Evolutionary conservation across 2,797 vertebrate species (phyloP).

Genomic region (Ptychobarbus kaznakovi): DNA sequence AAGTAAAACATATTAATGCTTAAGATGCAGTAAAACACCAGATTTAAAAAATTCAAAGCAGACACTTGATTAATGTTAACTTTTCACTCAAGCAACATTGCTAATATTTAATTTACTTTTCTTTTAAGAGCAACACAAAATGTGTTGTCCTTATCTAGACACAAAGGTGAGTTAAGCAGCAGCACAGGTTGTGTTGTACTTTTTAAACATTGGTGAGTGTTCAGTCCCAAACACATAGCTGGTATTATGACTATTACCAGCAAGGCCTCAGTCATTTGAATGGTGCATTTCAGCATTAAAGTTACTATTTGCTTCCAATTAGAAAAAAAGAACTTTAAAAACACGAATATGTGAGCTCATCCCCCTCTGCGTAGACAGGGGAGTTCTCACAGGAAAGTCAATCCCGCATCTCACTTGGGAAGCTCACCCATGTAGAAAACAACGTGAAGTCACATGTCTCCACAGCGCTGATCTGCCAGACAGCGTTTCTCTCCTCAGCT

Average conservation of each 20-base stretch:
- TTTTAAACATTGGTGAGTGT: background rate
- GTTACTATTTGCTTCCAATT: background rate
- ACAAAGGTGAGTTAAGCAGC: background rate
- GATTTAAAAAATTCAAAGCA: too few relatives aligned
- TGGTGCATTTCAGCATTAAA: background rate
- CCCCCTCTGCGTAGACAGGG: slow-evolving; percentile 17
- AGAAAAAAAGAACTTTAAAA: background rate
- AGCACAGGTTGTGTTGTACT: background rate
- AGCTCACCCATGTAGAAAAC: slow-evolving; percentile 65
- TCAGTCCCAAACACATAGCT: background rate
- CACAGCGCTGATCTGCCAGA: slow-evolving; percentile 61
- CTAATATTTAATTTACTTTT: too few relatives aligned
- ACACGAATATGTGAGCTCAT: slow-evolving; percentile 16
- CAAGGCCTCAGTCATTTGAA: background rate
- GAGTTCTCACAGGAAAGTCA: slow-evolving; percentile 30
- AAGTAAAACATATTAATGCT: too few relatives aligned
- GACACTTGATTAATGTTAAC: too few relatives aligned
- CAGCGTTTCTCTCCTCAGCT: slow-evolving; percentile 63
- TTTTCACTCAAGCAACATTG: too few relatives aligned
- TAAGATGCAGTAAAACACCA: too few relatives aligned
- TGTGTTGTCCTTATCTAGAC: background rate
- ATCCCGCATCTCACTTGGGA: slow-evolving; percentile 53
- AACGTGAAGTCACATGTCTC: slow-evolving; percentile 62
- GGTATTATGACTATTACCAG: background rate
- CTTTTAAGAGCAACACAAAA: background rate